These are phyloP conservation scores for Xiphias gladius DNA, from an alignment of 2,113 vertebrate species.

Conservation along the genomic window DNA sequence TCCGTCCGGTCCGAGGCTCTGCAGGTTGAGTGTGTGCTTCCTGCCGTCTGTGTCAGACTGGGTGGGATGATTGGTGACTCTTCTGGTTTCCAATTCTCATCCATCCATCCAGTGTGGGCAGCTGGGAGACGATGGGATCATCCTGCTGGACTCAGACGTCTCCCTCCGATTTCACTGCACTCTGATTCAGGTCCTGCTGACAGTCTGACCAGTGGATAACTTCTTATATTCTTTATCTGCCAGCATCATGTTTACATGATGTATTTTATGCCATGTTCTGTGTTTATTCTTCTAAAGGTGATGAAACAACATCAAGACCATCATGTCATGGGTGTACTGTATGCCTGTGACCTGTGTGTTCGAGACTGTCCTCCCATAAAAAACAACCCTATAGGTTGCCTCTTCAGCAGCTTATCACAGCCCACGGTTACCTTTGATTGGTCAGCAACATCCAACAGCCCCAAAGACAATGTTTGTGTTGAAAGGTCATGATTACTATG, in stretches of 20 bases:
- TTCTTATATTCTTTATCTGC: not conserved
- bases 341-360: no score
- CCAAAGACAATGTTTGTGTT: no score
- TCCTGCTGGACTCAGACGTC: constrained; percentile 17
- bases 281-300: no score
- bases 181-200: not conserved
- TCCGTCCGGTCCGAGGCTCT: constrained; percentile 33
- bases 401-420: not conserved
- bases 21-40: constrained; percentile 67
- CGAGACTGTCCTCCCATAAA: no score
- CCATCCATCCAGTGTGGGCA: constrained; percentile 42
- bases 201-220: not conserved
- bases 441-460: not conserved
- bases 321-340: no score
- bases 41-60: constrained; percentile 38
- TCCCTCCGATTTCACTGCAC: not conserved
- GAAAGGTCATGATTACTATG: no score
- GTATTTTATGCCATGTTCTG: no score
- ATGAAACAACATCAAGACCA: no score
- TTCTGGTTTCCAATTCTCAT: constrained; percentile 52
- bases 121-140: constrained; percentile 74
- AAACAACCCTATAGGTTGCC: no score
- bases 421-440: not conserved
- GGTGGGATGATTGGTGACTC: constrained; percentile 45
- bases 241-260: not conserved